Conservation (phyloP, 2,113 vertebrate genomes). For the Nerophis lumbriciformis region DNA sequence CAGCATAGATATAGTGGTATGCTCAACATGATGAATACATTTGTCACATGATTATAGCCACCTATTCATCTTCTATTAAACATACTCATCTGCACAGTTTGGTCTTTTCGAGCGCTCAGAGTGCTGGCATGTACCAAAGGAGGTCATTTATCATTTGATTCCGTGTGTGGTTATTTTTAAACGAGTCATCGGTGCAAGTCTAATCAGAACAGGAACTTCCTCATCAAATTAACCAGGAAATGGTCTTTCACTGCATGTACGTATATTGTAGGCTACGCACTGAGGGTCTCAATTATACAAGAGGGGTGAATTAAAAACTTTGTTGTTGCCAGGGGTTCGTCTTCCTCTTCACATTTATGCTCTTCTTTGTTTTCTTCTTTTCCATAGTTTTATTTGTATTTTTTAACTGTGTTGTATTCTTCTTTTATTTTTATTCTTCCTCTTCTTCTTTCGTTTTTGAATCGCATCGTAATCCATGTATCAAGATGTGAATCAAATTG, state of each 20-base stretch:
- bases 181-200: conserved; percentile 44
- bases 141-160: conserved; percentile 65
- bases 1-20: neutral
- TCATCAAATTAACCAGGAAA: conserved; percentile 60
- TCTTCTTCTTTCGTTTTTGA: no score
- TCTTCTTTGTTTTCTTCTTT: no score
- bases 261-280: neutral
- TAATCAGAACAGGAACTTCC: conserved; percentile 70
- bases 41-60: neutral
- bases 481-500: no score
- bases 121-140: conserved; percentile 40
- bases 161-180: conserved; percentile 63
- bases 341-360: no score
- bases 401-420: no score
- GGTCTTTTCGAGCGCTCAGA: conserved; percentile 13
- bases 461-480: no score
- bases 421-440: no score
- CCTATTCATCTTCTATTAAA: conserved; percentile 7
- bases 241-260: neutral
- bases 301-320: no score
- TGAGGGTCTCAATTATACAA: neutral
- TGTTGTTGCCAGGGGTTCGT: no score
- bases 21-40: neutral
- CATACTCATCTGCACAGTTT: conserved; percentile 9
- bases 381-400: no score